Evolutionary conservation across 2,888 invertebrate species (phyloP).

Genomic region (Sinodicranocentrus sp.): DNA sequence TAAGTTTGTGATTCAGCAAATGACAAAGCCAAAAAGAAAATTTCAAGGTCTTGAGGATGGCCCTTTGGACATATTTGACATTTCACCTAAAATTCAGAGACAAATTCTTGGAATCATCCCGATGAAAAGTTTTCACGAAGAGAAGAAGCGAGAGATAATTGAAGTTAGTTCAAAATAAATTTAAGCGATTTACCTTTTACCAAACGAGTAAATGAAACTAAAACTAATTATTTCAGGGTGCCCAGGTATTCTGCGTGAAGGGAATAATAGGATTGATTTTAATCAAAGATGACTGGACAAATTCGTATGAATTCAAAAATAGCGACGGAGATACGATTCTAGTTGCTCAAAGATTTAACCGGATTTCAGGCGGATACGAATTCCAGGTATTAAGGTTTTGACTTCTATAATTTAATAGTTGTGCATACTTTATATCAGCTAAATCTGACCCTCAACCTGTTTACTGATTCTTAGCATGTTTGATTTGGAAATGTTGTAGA

Average conservation of each 20-base stretch:
- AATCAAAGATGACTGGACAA: conserved; percentile 68
- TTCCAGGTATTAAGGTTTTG: conserved; percentile 62
- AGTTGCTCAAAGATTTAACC: conserved; percentile 66
- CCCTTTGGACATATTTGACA: conserved; percentile 68
- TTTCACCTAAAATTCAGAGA: conserved; percentile 44
- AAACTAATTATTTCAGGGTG: too few relatives aligned
- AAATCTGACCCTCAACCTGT: neutral
- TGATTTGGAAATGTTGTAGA: conserved; percentile 34
- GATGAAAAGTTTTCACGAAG: conserved; percentile 40
- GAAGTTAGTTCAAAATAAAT: neutral
- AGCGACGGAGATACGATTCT: conserved; percentile 63
- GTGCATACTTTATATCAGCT: neutral
- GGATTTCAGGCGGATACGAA: conserved; percentile 69
- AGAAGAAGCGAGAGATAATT: conserved; percentile 33
- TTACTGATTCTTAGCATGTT: neutral
- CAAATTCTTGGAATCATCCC: conserved; percentile 67
- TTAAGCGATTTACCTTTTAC: neutral
- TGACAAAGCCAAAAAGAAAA: conserved; percentile 65
- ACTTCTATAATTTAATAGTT: too few relatives aligned
- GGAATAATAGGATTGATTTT: conserved; percentile 64
- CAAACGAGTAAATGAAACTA: too few relatives aligned
- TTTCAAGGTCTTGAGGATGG: conserved; percentile 61
- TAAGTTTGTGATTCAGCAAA: conserved; percentile 68
- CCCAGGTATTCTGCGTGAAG: conserved; percentile 59
- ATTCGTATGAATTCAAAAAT: conserved; percentile 65